A percentile compares a stretch with the other conserved stretches of the same genome.
Evolutionary conservation across 2,113 vertebrate genomes (phyloP).

Genomic region (Mustela nigripes): DNA sequence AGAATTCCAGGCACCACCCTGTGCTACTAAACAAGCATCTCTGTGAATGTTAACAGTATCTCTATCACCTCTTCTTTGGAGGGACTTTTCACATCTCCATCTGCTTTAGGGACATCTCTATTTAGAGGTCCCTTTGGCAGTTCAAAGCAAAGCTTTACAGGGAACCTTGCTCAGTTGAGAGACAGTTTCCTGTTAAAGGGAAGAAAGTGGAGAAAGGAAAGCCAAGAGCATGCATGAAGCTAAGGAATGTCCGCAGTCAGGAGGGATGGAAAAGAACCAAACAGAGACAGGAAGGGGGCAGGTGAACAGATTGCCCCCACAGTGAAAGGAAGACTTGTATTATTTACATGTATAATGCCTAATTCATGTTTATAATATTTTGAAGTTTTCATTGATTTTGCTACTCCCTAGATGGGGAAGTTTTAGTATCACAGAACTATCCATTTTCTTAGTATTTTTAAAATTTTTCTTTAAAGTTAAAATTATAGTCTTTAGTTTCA

Average conservation of each 20-base stretch:
- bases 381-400: slow-evolving; percentile 4
- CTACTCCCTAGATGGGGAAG: neutral
- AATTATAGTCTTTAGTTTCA: slow-evolving; percentile 26
- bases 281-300: neutral
- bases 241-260: neutral
- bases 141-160: neutral
- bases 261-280: neutral
- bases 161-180: neutral
- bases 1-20: neutral
- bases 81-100: neutral
- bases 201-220: neutral
- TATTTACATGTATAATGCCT: neutral
- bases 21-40: neutral
- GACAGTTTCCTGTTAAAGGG: neutral
- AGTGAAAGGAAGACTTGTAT: neutral
- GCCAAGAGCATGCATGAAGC: neutral
- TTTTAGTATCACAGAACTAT: neutral
- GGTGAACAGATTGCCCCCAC: neutral
- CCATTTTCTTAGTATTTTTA: neutral
- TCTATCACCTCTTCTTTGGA: neutral
- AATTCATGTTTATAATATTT: neutral
- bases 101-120: neutral
- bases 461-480: neutral
- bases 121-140: neutral
- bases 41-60: neutral